Evolutionary conservation across 2,888 invertebrate species (phyloP).

Genomic region (Melikaiella ostensackeni): DNA sequence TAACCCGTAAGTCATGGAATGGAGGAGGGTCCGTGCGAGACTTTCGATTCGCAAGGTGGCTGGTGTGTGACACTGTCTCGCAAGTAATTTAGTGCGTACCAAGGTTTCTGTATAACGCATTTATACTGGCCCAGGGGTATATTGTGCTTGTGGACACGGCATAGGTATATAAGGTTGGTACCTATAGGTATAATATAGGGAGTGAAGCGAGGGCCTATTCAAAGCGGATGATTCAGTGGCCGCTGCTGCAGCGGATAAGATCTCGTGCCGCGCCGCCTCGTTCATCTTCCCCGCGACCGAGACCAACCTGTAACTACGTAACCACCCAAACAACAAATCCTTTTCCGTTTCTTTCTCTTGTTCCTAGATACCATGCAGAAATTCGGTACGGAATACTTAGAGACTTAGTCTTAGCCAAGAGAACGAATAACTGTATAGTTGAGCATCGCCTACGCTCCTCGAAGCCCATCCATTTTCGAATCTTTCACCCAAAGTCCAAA

Average conservation of each 20-base stretch:
- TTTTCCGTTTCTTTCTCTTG: slow-evolving; percentile 53
- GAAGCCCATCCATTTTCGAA: slow-evolving; percentile 7
- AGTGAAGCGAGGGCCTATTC: slow-evolving; percentile 73
- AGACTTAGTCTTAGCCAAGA: background rate
- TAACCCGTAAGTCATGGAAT: slow-evolving; percentile 70
- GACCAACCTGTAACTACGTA: slow-evolving; percentile 71
- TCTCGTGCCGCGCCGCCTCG: slow-evolving; percentile 72
- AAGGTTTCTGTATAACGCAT: slow-evolving; percentile 65
- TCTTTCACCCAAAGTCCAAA: slow-evolving; percentile 18
- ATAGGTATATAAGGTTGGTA: slow-evolving; percentile 65
- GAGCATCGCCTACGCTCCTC: slow-evolving; percentile 18
- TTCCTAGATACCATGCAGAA: slow-evolving; percentile 31
- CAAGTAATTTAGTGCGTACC: slow-evolving; percentile 68
- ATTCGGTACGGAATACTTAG: background rate
- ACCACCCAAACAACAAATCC: slow-evolving; percentile 62
- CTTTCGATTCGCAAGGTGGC: slow-evolving; percentile 57
- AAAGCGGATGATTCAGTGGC: slow-evolving; percentile 77
- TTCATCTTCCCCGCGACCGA: slow-evolving; percentile 66
- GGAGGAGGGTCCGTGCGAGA: slow-evolving; percentile 57
- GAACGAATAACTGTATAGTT: slow-evolving; percentile 15
- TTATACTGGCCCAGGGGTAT: slow-evolving; percentile 57
- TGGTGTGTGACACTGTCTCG: slow-evolving; percentile 59
- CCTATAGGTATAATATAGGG: slow-evolving; percentile 70
- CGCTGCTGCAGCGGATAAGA: slow-evolving; percentile 76
- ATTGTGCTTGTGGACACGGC: slow-evolving; percentile 57